Conservation (phyloP, 2,113 vertebrate genomes). For the Phaethon lepturus region DNA sequence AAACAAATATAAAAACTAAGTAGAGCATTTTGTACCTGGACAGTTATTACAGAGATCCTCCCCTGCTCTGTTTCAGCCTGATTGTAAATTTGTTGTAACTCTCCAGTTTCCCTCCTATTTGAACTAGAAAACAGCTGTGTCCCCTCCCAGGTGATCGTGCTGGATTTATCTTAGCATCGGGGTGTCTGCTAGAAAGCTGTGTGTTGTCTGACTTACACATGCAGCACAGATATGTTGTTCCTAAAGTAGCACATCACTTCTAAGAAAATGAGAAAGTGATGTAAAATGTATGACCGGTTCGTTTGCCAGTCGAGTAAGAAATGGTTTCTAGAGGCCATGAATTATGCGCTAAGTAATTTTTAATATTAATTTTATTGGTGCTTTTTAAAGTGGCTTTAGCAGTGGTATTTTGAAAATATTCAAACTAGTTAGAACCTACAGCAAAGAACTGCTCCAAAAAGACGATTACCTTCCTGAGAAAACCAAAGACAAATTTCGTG, state of each 20-base stretch:
- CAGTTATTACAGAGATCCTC: background rate
- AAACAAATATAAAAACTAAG: background rate
- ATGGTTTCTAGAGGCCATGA: slow-evolving; percentile 32
- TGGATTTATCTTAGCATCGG: background rate
- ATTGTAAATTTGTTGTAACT: background rate
- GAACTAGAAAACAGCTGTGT: fast-evolving
- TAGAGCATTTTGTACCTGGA: background rate
- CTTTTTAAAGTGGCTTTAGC: background rate
- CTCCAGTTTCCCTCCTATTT: background rate
- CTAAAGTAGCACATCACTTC: background rate
- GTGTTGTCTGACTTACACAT: background rate
- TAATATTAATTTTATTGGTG: slow-evolving; percentile 32
- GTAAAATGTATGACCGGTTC: slow-evolving; percentile 5
- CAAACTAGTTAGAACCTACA: background rate
- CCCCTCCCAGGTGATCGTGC: fast-evolving
- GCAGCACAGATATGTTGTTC: background rate
- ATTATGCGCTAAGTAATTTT: background rate
- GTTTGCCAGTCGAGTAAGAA: background rate
- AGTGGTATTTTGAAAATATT: background rate
- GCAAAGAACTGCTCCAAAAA: background rate
- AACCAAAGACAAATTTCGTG: background rate
- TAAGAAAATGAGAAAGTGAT: background rate
- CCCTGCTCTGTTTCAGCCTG: background rate
- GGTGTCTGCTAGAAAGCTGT: background rate
- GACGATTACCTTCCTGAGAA: background rate